These are phyloP conservation scores for Platycnemis pennipes DNA, from an alignment of 2,888 invertebrate species.

Conservation along the genomic window DNA sequence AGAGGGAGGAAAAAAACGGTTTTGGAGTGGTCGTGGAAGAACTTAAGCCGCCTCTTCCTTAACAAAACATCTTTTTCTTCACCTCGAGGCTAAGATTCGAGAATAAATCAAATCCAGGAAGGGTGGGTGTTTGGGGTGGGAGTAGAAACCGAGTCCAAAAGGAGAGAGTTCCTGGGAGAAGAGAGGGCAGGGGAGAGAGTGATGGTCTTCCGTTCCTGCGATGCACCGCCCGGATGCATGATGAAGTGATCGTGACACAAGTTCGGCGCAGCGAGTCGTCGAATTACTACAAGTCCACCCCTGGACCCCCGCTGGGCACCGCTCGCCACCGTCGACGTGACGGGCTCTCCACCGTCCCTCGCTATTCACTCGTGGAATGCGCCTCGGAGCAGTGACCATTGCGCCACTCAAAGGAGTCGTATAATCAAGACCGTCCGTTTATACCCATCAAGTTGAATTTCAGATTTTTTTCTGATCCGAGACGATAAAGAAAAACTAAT, in stretches of 20 bases:
- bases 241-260: neutral
- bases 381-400: neutral
- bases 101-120: slow-evolving; percentile 1
- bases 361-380: neutral
- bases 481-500: too few species aligned
- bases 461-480: too few species aligned
- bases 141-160: neutral
- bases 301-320: neutral
- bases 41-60: neutral
- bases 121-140: neutral
- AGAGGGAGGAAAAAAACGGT: neutral
- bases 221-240: neutral
- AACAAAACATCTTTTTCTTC: slow-evolving; percentile 29
- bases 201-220: neutral
- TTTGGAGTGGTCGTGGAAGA: neutral
- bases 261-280: neutral
- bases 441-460: too few species aligned
- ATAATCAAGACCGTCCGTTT: too few species aligned
- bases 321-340: neutral
- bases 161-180: too few species aligned
- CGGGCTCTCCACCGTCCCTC: too few species aligned
- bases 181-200: neutral
- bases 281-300: neutral
- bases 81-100: neutral
- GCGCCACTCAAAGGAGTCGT: neutral